Conservation (phyloP, 2,888 invertebrate genomes). For the Cryptus armator region DNA sequence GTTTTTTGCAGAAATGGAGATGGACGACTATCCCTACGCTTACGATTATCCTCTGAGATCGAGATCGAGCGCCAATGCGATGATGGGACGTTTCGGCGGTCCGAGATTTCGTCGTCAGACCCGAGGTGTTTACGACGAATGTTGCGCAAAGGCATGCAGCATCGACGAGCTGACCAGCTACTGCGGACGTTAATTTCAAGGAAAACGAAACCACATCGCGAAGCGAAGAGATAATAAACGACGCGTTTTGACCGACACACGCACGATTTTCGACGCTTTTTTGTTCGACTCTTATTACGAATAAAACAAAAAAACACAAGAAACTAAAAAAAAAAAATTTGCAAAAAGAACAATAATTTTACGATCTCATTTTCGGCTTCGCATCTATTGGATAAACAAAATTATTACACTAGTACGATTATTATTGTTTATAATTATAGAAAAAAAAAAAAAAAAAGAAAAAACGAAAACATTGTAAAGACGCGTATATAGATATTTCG, state of each 20-base stretch:
- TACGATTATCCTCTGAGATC: constrained; percentile 81
- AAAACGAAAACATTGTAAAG: neutral
- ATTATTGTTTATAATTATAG: neutral
- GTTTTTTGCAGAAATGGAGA: constrained; percentile 76
- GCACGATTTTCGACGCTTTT: constrained; percentile 34
- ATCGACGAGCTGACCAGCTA: constrained; percentile 82
- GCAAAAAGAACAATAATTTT: constrained; percentile 73
- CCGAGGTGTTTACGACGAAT: constrained; percentile 85
- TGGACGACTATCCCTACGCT: constrained; percentile 76
- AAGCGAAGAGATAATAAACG: constrained; percentile 24
- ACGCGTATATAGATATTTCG: neutral
- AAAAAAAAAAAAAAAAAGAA: neutral
- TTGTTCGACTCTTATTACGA: constrained; percentile 29
- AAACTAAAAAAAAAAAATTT: neutral
- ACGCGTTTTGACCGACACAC: constrained; percentile 18
- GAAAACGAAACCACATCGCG: constrained; percentile 11
- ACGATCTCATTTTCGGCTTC: constrained; percentile 76
- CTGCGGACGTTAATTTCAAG: constrained; percentile 76
- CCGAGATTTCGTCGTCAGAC: constrained; percentile 77
- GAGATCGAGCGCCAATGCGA: constrained; percentile 80
- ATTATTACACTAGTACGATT: neutral
- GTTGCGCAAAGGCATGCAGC: constrained; percentile 84
- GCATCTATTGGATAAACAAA: constrained; percentile 5
- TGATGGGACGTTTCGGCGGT: constrained; percentile 75
- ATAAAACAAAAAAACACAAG: constrained; percentile 66